phyloP scores from a whole-genome alignment of 2,113 vertebrate species.

The Dryoscopus gambensis region DNA sequence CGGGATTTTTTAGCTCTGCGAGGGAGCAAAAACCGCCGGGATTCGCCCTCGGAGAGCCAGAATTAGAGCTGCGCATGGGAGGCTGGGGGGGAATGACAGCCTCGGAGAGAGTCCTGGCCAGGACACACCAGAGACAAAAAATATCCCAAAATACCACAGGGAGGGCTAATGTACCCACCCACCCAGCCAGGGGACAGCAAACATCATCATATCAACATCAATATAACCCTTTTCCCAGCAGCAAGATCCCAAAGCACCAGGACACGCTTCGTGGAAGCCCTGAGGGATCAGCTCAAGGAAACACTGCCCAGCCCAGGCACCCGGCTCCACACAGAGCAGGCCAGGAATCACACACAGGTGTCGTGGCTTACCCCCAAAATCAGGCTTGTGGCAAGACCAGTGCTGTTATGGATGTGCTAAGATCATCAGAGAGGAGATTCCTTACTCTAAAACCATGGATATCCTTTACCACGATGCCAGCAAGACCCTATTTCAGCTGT shows the following conservation, averaged over 20 bases:
- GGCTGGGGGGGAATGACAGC: not conserved
- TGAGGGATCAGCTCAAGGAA: fast-evolving
- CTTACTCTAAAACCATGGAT: not conserved
- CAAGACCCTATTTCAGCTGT: not conserved
- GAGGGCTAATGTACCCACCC: not conserved
- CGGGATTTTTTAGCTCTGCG: not conserved
- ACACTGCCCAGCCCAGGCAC: not conserved
- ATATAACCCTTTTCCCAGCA: not conserved
- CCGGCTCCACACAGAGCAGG: not conserved
- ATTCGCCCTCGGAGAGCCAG: not conserved
- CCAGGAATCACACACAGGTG: fast-evolving
- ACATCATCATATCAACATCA: not conserved
- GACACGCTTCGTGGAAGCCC: fast-evolving
- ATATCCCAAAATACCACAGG: not conserved
- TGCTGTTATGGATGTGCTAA: fast-evolving
- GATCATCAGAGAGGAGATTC: not conserved
- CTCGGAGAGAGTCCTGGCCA: not conserved
- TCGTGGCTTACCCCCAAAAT: not conserved
- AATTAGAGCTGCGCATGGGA: not conserved
- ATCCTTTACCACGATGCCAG: fast-evolving
- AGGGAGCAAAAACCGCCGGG: not conserved
- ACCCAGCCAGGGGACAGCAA: not conserved
- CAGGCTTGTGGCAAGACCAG: not conserved
- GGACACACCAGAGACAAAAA: not conserved
- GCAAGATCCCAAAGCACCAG: not conserved